Base-by-base conservation (phyloP, 2,797 vertebrate genomes). In the Chelonia mydas region DNA sequence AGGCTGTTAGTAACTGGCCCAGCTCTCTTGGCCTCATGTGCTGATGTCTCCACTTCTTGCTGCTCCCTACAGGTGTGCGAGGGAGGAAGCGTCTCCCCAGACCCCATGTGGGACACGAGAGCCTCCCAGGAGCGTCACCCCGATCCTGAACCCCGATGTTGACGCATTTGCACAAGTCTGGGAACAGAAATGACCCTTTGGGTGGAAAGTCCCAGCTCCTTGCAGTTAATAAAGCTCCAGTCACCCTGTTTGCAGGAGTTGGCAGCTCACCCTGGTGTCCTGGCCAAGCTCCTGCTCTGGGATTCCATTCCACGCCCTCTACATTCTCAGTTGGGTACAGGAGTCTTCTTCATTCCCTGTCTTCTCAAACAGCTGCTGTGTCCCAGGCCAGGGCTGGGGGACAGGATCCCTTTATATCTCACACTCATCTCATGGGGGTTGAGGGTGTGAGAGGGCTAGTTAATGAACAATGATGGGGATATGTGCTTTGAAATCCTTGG, bases 51-150 rank as follows among this genome's bases (percentile, higher is more conserved):
- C 45, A 21, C 19, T 53, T 6, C 59, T 31, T 4, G n/a, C 65
- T 72, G n/a, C 17, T 23, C n/a, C n/a, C n/a, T 19, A n/a, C 47
- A 49, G 83, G 13, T 16, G 47, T 23, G 7, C 1, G 2, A 57
- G 12, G 45, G 19, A 25, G 79, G 11, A 31, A 3, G 5, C 15
- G 8, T 3, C 31, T 54, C n/a, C 12, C 5, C 16, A 12, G 19
- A 4, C 3, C 0, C 3, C 76, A 41, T 21, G n/a, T 4, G 23
- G 41, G 51, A 37, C 0, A 0, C 0, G 11, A 37, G 45, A 59
- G 5, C 2, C 4, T 4, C 33, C 5, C 9, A 3, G 5, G 5
- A 27, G 16, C 11, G 5, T 50, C 7, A 0, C 2, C 41, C 37
- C 11, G 49, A 1, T 16, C 50, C 47, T 51, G 45, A 47, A 28